Evolutionary conservation across 2,113 vertebrate genomes (phyloP), one percentile per base, ranked within the genome.

Genomic region (Phycodurus eques): DNA sequence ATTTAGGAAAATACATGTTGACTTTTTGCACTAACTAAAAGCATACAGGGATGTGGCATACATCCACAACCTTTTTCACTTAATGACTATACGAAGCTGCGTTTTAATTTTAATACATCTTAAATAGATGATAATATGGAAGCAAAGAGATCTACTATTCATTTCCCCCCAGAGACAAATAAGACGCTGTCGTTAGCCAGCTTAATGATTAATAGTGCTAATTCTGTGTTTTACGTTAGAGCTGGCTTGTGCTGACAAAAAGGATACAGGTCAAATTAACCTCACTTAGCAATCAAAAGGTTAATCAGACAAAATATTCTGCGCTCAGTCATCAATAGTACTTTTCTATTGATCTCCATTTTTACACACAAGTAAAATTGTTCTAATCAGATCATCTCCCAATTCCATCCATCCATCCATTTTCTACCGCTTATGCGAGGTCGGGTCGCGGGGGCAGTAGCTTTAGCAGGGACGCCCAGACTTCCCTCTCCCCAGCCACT

Each of bases 1-100:
- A 70, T 84, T 57, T 76, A 70, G 61, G n/a, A 68, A 83, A 83
- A 85, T 76, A 57, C 56, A 75, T 71, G 71, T 66, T 76, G 76
- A 81, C 76, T 75, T 56, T 81, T 70, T 66, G 68, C 57, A 54
- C 60, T 27, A 66, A 79, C 70, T 80, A 77, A 85, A 79, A 72
- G 63, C 71, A 67, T 31, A 65, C 68, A 82, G 53, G 57, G 11
- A 68, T 77, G 67, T 51, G 7, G 9, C 80, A 44, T 22, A 71
- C 19, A 73, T 19, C 15, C 71, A 47, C 70, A 59, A 53, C 60
- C 31, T 44, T 12, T 63, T 15, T 70, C 63, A 14, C 35, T 62
- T 73, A 74, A 70, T 72, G 63, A 75, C 22, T 59, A 60, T 47
- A 60, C 43, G 22, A 19, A 20, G 47, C 53, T 53, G 8, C 9